phyloP scores from a whole-genome alignment of 2,888 invertebrate species.

The Andrena trimmerana region DNA sequence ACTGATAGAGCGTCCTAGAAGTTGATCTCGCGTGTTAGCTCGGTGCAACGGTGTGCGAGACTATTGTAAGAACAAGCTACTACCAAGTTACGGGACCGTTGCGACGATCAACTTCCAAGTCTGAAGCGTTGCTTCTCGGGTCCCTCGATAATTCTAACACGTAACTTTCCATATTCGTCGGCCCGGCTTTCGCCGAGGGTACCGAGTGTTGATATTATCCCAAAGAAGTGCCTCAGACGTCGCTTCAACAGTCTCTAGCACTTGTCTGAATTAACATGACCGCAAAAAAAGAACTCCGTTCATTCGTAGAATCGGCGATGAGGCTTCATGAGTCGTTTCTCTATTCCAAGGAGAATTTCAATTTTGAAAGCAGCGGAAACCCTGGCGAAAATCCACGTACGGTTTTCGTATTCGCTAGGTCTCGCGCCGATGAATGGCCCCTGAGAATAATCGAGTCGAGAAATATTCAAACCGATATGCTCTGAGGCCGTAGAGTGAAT shows the following conservation, averaged over 20 bases:
- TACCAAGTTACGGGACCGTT: too few relatives aligned
- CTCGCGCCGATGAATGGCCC: constrained; percentile 1
- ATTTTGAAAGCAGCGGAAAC: neutral
- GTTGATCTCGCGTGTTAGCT: neutral
- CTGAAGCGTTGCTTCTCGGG: neutral
- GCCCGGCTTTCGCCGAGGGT: constrained; percentile 16
- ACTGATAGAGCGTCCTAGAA: too few relatives aligned
- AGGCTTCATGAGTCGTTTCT: too few relatives aligned
- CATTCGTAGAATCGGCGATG: neutral
- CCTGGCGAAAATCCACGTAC: too few relatives aligned
- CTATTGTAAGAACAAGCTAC: neutral
- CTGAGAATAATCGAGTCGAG: constrained; percentile 15
- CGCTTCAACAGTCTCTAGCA: neutral
- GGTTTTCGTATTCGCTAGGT: neutral
- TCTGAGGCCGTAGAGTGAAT: constrained; percentile 30
- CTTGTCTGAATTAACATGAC: neutral
- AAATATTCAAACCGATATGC: constrained; percentile 36
- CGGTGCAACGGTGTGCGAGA: neutral
- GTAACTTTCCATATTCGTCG: neutral
- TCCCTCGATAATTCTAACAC: neutral
- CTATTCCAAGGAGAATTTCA: neutral
- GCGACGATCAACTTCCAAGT: too few relatives aligned
- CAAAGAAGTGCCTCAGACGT: neutral
- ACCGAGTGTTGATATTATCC: neutral
- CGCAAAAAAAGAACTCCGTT: neutral